A percentile compares a stretch with the other conserved stretches of the same genome.
Conservation (phyloP, 1,140 invertebrate species). For the Drosophila santomea region DNA sequence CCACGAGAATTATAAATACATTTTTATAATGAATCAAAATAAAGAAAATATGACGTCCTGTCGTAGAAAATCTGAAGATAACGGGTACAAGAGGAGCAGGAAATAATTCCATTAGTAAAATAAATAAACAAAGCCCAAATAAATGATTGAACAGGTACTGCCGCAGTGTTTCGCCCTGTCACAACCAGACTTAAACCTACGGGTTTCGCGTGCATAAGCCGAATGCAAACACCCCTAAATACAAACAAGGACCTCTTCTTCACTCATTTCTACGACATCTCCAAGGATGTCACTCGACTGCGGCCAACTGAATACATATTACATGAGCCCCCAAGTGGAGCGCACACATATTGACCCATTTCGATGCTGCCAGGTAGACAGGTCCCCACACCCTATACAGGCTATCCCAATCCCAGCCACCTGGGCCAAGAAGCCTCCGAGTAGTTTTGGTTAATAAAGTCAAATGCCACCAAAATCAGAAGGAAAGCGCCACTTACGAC, state of each 20-base stretch:
- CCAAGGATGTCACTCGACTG: conserved; percentile 67
- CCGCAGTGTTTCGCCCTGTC: conserved; percentile 1
- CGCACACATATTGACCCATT: conserved; percentile 67
- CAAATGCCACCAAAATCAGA: conserved; percentile 82
- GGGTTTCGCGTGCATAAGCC: conserved; percentile 56
- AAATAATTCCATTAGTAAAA: conserved; percentile 81
- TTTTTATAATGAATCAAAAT: conserved; percentile 19
- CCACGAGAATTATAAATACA: conserved; percentile 30
- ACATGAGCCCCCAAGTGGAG: conserved; percentile 57
- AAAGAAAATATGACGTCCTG: conserved; percentile 49
- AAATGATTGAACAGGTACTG: conserved; percentile 70
- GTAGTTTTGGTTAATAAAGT: conserved; percentile 77
- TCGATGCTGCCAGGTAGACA: conserved; percentile 57
- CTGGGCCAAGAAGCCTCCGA: conserved; percentile 20
- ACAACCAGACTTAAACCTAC: conserved; percentile 33
- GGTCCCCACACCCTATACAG: conserved; percentile 14
- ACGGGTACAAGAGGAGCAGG: conserved; percentile 17
- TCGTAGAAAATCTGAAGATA: conserved; percentile 6
- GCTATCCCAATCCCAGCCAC: conserved; percentile 1
- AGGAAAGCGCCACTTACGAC: conserved; percentile 79
- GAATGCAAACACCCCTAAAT: conserved; percentile 53
- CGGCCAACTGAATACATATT: conserved; percentile 66
- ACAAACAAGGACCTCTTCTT: conserved; percentile 2
- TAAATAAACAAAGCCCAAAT: conserved; percentile 77
- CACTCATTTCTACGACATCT: conserved; percentile 31